phyloP scores from a whole-genome alignment of 2,113 vertebrate species.

The Periophthalmodon schlosseri region DNA sequence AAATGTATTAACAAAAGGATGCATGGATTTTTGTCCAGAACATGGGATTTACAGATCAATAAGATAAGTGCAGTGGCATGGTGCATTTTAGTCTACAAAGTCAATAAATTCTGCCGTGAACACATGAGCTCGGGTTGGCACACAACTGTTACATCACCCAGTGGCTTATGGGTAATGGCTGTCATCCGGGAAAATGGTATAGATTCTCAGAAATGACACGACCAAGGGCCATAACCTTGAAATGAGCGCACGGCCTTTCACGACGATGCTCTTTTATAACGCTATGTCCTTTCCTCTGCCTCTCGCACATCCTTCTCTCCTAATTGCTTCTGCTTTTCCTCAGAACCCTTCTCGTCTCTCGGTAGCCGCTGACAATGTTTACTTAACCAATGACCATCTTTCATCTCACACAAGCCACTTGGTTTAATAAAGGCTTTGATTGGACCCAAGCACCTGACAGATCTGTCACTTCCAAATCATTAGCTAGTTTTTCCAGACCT shows the following conservation, averaged over 20 bases:
- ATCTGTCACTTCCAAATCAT: conserved; percentile 29
- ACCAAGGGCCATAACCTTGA: conserved; percentile 36
- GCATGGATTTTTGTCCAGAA: background rate
- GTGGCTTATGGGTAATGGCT: conserved; percentile 24
- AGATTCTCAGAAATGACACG: conserved; percentile 39
- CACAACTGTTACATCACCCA: conserved; percentile 6
- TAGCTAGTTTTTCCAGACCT: background rate
- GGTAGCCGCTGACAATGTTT: conserved; percentile 12
- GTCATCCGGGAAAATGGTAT: conserved; percentile 20
- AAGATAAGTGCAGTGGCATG: background rate
- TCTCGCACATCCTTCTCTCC: background rate
- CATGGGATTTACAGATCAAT: background rate
- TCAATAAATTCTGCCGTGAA: background rate
- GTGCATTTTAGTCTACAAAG: conserved; percentile 4
- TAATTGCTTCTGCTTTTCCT: conserved; percentile 2
- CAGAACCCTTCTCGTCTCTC: background rate
- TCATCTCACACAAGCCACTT: conserved; percentile 20
- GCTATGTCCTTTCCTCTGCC: conserved; percentile 16
- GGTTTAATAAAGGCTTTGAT: conserved; percentile 41
- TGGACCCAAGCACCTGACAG: conserved; percentile 5
- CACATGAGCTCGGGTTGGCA: background rate
- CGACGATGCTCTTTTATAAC: conserved; percentile 3
- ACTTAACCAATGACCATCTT: conserved; percentile 48
- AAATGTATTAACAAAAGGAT: background rate
- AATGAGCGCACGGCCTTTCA: conserved; percentile 28